A percentile compares a stretch with the other conserved stretches of the same genome.
These are phyloP conservation scores for Eulithis testata DNA, from an alignment of 2,888 invertebrate species.

Conservation along the genomic window DNA sequence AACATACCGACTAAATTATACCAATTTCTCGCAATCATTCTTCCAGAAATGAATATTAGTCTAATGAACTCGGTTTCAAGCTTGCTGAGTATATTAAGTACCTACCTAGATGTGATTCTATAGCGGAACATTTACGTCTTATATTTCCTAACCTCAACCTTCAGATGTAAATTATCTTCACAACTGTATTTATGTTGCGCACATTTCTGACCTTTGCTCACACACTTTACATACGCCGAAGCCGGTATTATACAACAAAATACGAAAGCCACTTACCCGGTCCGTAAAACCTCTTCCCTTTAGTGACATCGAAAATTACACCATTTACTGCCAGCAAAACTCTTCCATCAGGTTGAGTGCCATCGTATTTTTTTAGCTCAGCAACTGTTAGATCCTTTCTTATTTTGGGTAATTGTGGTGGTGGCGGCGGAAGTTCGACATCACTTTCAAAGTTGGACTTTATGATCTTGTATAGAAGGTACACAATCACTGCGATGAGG, in stretches of 20 bases:
- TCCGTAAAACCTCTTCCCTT: slow-evolving; percentile 95
- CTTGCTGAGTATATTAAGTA: background rate
- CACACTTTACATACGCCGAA: slow-evolving; percentile 32
- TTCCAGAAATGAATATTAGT: slow-evolving; percentile 25
- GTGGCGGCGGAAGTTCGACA: slow-evolving; percentile 66
- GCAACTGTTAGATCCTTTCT: slow-evolving; percentile 95
- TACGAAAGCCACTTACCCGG: slow-evolving; percentile 87
- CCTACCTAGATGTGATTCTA: background rate
- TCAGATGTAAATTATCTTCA: slow-evolving; percentile 22
- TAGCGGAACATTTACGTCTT: background rate
- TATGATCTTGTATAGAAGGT: slow-evolving; percentile 87
- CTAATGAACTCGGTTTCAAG: slow-evolving; percentile 17
- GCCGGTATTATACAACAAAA: slow-evolving; percentile 36
- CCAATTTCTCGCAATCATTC: slow-evolving; percentile 27
- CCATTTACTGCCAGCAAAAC: slow-evolving; percentile 97
- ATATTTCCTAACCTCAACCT: slow-evolving; percentile 10
- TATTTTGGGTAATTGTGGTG: slow-evolving; percentile 89
- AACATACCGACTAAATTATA: slow-evolving; percentile 30
- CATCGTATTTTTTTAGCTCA: slow-evolving; percentile 93
- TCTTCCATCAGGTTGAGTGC: slow-evolving; percentile 93
- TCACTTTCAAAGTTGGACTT: slow-evolving; percentile 75
- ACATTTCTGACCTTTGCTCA: slow-evolving; percentile 40
- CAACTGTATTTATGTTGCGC: slow-evolving; percentile 18
- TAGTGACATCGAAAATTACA: slow-evolving; percentile 97
- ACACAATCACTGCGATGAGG: slow-evolving; percentile 70